phyloP scores from a whole-genome alignment of 1,140 invertebrate species.

The Drosophila pallidifrons region DNA sequence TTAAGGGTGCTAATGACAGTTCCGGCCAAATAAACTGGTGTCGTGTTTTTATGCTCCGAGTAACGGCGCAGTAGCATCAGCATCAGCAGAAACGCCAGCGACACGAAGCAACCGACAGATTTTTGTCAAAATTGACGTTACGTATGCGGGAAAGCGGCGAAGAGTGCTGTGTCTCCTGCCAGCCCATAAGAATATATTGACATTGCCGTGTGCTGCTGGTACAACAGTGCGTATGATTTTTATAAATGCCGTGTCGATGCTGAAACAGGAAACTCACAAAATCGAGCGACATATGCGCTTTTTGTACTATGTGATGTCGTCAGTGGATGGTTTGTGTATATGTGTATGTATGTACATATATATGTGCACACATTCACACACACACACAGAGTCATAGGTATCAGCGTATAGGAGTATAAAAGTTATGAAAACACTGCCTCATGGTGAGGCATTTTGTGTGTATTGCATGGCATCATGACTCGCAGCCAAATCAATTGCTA shows the following conservation, averaged over 20 bases:
- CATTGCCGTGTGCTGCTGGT: conserved; percentile 72
- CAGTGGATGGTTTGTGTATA: conserved; percentile 48
- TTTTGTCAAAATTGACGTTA: conserved; percentile 79
- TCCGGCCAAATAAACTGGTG: conserved; percentile 52
- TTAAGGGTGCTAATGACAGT: conserved; percentile 75
- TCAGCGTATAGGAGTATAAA: conserved; percentile 8
- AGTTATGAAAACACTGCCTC: conserved; percentile 20
- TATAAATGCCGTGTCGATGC: conserved; percentile 77
- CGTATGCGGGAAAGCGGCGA: conserved; percentile 55
- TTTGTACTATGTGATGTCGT: conserved; percentile 36
- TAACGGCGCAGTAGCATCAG: background rate
- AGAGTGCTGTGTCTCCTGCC: conserved; percentile 45
- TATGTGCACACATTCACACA: background rate
- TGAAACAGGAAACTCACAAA: conserved; percentile 76
- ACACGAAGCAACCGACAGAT: conserved; percentile 56
- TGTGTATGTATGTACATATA: background rate
- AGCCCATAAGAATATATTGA: conserved; percentile 77
- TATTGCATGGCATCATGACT: conserved; percentile 52
- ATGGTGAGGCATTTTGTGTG: conserved; percentile 15
- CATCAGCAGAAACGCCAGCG: conserved; percentile 1
- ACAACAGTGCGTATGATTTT: conserved; percentile 80
- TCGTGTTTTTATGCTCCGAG: conserved; percentile 55
- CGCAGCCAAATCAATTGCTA: conserved; percentile 68
- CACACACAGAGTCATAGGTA: conserved; percentile 8
- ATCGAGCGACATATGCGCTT: conserved; percentile 66